phyloP scores from a whole-genome alignment of 1,140 invertebrate species.

The Proctacanthus coquilletti region DNA sequence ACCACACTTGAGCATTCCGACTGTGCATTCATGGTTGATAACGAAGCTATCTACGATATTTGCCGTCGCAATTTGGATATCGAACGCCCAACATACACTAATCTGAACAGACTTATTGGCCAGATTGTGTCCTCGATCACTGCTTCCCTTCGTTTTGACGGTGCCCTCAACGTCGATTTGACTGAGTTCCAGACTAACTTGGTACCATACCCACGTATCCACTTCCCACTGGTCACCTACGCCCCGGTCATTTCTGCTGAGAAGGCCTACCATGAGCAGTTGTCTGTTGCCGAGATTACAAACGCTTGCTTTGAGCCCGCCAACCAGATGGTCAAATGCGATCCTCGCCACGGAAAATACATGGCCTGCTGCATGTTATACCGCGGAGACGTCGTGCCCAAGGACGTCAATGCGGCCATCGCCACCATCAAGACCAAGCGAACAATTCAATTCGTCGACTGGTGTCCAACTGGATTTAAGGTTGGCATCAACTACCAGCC shows the following conservation, averaged over 20 bases:
- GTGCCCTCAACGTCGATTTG: constrained; percentile 74
- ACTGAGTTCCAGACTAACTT: constrained; percentile 84
- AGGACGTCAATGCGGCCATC: constrained; percentile 71
- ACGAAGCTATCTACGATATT: constrained; percentile 84
- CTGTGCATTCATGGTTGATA: constrained; percentile 78
- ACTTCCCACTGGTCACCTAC: constrained; percentile 71
- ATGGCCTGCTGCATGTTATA: constrained; percentile 78
- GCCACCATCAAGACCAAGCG: constrained; percentile 72
- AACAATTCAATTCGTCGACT: constrained; percentile 78
- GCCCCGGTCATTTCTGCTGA: constrained; percentile 72
- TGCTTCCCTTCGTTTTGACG: constrained; percentile 77
- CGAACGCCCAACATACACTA: constrained; percentile 66
- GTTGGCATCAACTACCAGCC: constrained; percentile 68
- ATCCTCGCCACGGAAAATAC: constrained; percentile 77
- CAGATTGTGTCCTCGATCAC: constrained; percentile 80
- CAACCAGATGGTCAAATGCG: constrained; percentile 90
- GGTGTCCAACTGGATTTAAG: constrained; percentile 81
- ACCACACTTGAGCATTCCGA: constrained; percentile 74
- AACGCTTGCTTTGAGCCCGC: constrained; percentile 78
- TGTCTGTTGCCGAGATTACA: constrained; percentile 75
- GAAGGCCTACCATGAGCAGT: constrained; percentile 72
- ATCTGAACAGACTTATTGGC: constrained; percentile 63
- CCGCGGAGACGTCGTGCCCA: constrained; percentile 59
- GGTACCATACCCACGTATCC: constrained; percentile 71
- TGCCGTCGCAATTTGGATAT: constrained; percentile 78